Conservation (phyloP, 2,797 vertebrate species). For the Octomys mimax region DNA sequence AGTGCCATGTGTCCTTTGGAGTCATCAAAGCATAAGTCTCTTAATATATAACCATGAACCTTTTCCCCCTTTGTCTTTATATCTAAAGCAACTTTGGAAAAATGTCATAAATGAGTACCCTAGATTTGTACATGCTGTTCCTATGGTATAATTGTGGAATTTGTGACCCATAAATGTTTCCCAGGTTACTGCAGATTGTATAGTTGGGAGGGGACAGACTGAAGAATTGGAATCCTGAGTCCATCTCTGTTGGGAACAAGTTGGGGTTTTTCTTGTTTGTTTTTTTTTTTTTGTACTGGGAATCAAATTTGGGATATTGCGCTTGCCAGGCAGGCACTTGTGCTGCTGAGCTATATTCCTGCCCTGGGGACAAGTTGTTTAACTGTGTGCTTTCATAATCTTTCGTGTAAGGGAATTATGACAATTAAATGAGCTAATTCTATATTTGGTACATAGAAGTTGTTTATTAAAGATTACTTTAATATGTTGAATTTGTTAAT, state of each 20-base stretch:
- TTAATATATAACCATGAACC: neutral
- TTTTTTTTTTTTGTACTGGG: no score
- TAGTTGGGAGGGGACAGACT: neutral
- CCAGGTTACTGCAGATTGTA: slow-evolving; percentile 29
- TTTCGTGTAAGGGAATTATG: neutral
- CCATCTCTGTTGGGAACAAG: slow-evolving; percentile 32
- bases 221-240: neutral
- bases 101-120: neutral
- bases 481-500: slow-evolving; percentile 25
- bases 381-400: slow-evolving; percentile 49
- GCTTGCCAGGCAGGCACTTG: no score
- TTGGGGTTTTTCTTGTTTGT: neutral
- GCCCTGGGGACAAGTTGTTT: neutral
- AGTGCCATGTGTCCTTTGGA: neutral
- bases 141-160: neutral
- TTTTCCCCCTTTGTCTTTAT: neutral
- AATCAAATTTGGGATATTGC: no score
- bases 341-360: no score
- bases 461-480: slow-evolving; percentile 49
- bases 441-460: slow-evolving; percentile 22
- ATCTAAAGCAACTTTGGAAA: slow-evolving; percentile 38
- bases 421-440: slow-evolving; percentile 50
- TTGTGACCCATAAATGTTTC: slow-evolving; percentile 53
- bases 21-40: slow-evolving; percentile 4
- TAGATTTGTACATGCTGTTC: slow-evolving; percentile 36